Evolutionary conservation across 2,113 vertebrate genomes (phyloP).

Genomic region (Rhadina sibilatrix): DNA sequence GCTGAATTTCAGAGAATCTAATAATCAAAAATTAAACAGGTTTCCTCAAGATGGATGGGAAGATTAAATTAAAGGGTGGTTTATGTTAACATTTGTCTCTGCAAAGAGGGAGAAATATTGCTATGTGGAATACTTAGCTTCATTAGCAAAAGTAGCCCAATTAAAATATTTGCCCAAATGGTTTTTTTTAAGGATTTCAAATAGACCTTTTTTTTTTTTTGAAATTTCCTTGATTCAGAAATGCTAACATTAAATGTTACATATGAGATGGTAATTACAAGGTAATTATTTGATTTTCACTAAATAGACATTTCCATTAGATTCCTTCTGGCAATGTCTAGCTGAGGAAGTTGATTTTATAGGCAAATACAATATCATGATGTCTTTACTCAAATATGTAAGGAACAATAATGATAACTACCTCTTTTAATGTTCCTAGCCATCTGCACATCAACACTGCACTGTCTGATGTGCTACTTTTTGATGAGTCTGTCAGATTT

Average conservation of each 20-base stretch:
- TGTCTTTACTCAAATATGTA: background rate
- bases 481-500: slow-evolving; percentile 37
- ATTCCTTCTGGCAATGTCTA: slow-evolving; percentile 26
- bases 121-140: background rate
- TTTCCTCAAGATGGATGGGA: slow-evolving; percentile 1
- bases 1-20: background rate
- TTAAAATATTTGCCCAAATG: slow-evolving; percentile 60
- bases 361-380: slow-evolving; percentile 36
- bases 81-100: background rate
- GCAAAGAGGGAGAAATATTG: slow-evolving; percentile 17
- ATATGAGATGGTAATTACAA: slow-evolving; percentile 48
- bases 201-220: slow-evolving; percentile 36
- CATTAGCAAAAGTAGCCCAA: slow-evolving; percentile 55
- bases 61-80: slow-evolving; percentile 8
- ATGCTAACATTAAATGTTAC: slow-evolving; percentile 18
- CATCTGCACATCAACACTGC: background rate
- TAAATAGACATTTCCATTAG: slow-evolving; percentile 33
- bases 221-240: slow-evolving; percentile 53
- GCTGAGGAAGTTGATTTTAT: slow-evolving; percentile 53
- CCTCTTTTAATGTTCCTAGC: slow-evolving; percentile 1
- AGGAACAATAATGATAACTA: slow-evolving; percentile 12
- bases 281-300: slow-evolving; percentile 60
- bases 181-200: slow-evolving; percentile 30
- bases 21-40: background rate
- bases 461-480: background rate